Base-by-base conservation (phyloP, 2,113 vertebrate genomes). In the Vimba vimba region DNA sequence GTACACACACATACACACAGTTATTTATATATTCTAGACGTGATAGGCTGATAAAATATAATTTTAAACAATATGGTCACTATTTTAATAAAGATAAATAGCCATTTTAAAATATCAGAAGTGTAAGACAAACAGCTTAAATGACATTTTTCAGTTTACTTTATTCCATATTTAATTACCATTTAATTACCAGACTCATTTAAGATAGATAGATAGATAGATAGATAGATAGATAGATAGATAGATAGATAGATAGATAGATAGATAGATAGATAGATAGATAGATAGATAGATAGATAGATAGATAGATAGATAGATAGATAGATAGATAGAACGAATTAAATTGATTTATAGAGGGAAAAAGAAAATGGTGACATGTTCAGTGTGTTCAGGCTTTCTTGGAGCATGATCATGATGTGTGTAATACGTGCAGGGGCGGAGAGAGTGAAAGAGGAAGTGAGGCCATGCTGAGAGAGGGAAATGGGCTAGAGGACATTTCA, bases 401-500 rank as follows among this genome's bases (percentile, higher is more conserved):
- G 11, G 11, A 55, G 76, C 57, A 45, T 71, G 82, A 10, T 57
- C 27, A 39, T 76, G 68, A 57, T 85, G 52, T 79, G 55, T 91
- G 62, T 91, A 80, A 66, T 68, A 50, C 3, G 76, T 25, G 79
- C 59, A 91, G 85, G 90, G 86, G 91, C 64, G 77, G 81, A 33
- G 66, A 79, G 80, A 82, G 68, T 36, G 91, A 89, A 88, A 75
- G 33, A 86, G 91, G 90, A 94, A 93, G 90, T 91, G 88, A 92
- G 91, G 87, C 92, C 94, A 94, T 91, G 93, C 94, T 93, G 94
- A 90, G 93, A 93, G 91, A 94, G 92, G 93, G 92, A 94, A 95
- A 95, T 93, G 92, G 93, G 92, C 94, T 94, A 92, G 94, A 94
- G 94, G 94, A 94, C 94, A 94, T 95, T 95, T 95, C 94, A 93